Conservation (phyloP, 37 sponge, comb jelly and placozoan species). For the Amphimedon queenslandica region DNA sequence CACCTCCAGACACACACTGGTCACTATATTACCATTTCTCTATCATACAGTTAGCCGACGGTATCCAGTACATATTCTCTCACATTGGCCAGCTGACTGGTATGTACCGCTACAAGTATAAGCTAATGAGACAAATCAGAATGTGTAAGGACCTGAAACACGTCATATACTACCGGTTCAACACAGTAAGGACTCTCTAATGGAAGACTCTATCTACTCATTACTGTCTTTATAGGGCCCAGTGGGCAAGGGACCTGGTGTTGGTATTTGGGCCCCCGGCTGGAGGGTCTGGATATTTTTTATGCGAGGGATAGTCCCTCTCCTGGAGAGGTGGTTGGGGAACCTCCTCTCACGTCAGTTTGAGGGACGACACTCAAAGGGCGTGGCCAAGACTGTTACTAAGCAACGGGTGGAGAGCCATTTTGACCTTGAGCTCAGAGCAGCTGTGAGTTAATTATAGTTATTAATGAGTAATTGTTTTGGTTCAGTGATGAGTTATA, state of each 20-base stretch:
- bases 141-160: slow-evolving; percentile 99
- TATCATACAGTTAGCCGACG: slow-evolving; percentile 87
- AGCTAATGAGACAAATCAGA: slow-evolving; percentile 98
- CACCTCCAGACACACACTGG: no score
- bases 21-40: not conserved
- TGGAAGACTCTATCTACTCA: not conserved
- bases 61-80: slow-evolving; percentile 96
- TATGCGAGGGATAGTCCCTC: slow-evolving; percentile 93
- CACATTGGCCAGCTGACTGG: slow-evolving; percentile 99
- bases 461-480: not conserved
- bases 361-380: slow-evolving; percentile 98
- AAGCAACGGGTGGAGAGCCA: slow-evolving; percentile 99
- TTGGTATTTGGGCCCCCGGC: slow-evolving; percentile 97
- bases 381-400: slow-evolving; percentile 98
- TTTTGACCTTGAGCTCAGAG: slow-evolving; percentile 96
- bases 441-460: slow-evolving; percentile 63
- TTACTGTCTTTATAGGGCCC: slow-evolving; percentile 72
- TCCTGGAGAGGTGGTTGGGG: slow-evolving; percentile 98
- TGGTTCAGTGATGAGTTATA: no score
- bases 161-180: slow-evolving; percentile 99
- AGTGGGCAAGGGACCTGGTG: slow-evolving; percentile 99
- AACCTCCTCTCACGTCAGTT: slow-evolving; percentile 98
- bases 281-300: slow-evolving; percentile 99
- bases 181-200: slow-evolving; percentile 70
- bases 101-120: slow-evolving; percentile 99